phyloP scores from a whole-genome alignment of 2,888 invertebrate genomes.

The Anoncus sp. region DNA sequence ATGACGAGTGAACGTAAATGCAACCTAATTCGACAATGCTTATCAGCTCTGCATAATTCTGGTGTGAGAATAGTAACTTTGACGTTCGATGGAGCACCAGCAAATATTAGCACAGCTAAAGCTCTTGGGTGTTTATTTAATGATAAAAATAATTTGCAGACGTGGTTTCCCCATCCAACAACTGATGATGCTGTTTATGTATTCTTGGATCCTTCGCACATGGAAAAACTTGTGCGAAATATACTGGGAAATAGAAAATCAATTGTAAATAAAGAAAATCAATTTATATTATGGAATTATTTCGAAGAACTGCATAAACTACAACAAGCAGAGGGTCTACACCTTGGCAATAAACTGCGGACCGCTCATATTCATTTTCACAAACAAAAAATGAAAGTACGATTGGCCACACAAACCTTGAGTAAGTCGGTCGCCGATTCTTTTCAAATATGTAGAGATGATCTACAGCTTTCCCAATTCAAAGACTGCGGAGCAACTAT shows the following conservation, averaged over 20 bases:
- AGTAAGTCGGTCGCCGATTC: conserved; percentile 69
- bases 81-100: conserved; percentile 4
- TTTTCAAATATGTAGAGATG: conserved; percentile 63
- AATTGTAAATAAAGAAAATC: conserved; percentile 32
- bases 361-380: conserved; percentile 56
- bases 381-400: conserved; percentile 68
- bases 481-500: conserved; percentile 59
- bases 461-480: conserved; percentile 65
- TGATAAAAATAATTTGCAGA: too few species aligned
- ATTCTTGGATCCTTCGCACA: conserved; percentile 64
- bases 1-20: neutral
- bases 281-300: conserved; percentile 56
- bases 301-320: conserved; percentile 51
- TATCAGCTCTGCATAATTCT: neutral
- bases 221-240: conserved; percentile 71
- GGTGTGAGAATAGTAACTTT: neutral
- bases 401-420: conserved; percentile 59
- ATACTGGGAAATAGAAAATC: conserved; percentile 65
- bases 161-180: conserved; percentile 12
- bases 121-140: too few species aligned
- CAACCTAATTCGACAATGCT: conserved; percentile 4
- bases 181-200: conserved; percentile 52
- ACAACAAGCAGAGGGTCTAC: conserved; percentile 62
- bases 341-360: conserved; percentile 63
- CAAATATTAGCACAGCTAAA: neutral